A percentile compares a stretch with the other conserved stretches of the same genome.
Evolutionary conservation across 53 echinoderm and acorn worm genomes (phyloP).

Genomic region (Arbacia lixula): DNA sequence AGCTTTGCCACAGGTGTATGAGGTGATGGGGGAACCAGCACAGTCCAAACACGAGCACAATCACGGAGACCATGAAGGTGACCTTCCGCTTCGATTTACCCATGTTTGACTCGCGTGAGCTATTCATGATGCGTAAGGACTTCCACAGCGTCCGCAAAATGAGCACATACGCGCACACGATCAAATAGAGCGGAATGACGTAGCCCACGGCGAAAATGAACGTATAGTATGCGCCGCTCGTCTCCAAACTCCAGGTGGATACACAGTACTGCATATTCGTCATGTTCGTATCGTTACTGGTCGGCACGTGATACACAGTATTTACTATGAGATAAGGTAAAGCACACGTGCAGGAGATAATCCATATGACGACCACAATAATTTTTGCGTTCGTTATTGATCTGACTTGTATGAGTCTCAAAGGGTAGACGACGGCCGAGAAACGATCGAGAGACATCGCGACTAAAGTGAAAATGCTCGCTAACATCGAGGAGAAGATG

Average conservation of each 20-base stretch:
- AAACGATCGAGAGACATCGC: constrained; percentile 92
- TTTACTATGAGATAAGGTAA: constrained; percentile 66
- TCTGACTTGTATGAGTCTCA: constrained; percentile 69
- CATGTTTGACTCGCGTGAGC: constrained; percentile 60
- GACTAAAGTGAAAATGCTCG: constrained; percentile 88
- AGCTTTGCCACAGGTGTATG: constrained; percentile 68
- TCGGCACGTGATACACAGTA: not conserved
- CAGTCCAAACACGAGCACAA: constrained; percentile 82
- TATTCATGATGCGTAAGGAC: constrained; percentile 62
- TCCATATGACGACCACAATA: constrained; percentile 65
- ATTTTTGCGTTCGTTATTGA: constrained; percentile 62
- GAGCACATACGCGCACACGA: constrained; percentile 68
- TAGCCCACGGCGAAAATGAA: constrained; percentile 73
- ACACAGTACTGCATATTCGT: constrained; percentile 61
- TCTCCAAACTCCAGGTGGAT: constrained; percentile 52
- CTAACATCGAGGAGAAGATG: constrained; percentile 78
- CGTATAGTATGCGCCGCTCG: constrained; percentile 43
- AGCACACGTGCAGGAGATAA: constrained; percentile 57
- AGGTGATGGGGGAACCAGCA: constrained; percentile 95
- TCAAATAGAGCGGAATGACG: constrained; percentile 73
- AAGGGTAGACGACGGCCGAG: constrained; percentile 81
- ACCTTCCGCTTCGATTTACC: constrained; percentile 80
- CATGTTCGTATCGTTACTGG: too few relatives aligned
- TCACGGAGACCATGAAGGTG: constrained; percentile 78
- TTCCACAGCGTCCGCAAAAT: constrained; percentile 79